Evolutionary conservation across 2,113 vertebrate genomes (phyloP).

Genomic region (Pampusana beccarii): DNA sequence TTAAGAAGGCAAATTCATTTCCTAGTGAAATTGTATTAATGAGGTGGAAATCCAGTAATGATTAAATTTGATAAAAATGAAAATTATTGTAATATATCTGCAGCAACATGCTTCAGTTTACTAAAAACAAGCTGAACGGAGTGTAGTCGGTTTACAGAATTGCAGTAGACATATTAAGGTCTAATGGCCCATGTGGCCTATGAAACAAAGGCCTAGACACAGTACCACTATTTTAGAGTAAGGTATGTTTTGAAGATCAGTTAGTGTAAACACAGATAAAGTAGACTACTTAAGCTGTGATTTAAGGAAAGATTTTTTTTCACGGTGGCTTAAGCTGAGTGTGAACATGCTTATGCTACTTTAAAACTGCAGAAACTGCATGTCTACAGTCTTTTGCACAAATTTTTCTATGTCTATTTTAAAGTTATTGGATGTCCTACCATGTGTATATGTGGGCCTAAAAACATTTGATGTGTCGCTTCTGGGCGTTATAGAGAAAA

Average conservation of each 20-base stretch:
- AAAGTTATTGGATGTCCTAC: background rate
- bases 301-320: background rate
- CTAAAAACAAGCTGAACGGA: background rate
- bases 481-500: background rate
- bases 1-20: background rate
- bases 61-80: background rate
- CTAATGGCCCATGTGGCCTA: background rate
- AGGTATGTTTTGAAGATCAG: background rate
- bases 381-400: background rate
- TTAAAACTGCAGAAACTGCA: background rate
- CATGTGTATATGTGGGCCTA: background rate
- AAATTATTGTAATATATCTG: background rate
- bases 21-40: background rate
- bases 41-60: background rate
- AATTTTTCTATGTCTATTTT: background rate
- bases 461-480: background rate
- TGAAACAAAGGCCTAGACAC: background rate
- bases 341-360: background rate
- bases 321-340: background rate
- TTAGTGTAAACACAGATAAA: background rate
- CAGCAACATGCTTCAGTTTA: background rate
- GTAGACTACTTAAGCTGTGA: background rate
- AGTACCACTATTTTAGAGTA: background rate
- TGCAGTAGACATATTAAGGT: background rate
- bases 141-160: accelerated